Percentiles rank a stretch among this genome's conserved stretches.
phyloP scores from a whole-genome alignment of 2,888 invertebrate genomes.

The Diploptera punctata region DNA sequence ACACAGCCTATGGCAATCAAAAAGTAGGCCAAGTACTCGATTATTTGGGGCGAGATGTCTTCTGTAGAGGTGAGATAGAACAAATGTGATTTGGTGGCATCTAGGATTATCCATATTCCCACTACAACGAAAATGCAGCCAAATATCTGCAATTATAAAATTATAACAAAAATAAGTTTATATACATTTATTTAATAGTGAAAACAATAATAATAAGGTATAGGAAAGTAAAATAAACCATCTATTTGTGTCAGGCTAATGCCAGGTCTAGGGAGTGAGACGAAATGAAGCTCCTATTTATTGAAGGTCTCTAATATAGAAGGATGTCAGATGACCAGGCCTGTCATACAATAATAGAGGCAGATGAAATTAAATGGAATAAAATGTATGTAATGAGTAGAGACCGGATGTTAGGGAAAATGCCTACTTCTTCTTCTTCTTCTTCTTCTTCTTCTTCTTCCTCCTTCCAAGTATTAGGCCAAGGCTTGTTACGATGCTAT shows the following conservation, averaged over 20 bases:
- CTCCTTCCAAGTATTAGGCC: no score
- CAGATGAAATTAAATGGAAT: no score
- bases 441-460: not conserved
- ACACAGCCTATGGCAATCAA: slow-evolving; percentile 5
- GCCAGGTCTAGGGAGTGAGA: not conserved
- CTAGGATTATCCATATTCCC: not conserved
- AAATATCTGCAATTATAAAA: not conserved
- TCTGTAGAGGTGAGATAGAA: not conserved
- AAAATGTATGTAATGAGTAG: no score
- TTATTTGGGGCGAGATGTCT: not conserved
- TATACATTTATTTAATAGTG: no score
- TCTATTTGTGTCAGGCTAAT: not conserved
- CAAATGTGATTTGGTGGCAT: not conserved
- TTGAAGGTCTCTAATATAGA: no score
- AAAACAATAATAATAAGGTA: not conserved
- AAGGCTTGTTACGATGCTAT: no score
- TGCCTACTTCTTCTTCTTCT: not conserved
- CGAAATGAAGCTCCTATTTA: not conserved
- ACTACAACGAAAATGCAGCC: not conserved
- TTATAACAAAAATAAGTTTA: no score
- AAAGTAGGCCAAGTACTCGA: not conserved
- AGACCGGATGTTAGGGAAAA: no score
- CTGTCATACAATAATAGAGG: no score
- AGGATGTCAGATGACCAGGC: no score
- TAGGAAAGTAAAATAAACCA: not conserved